Evolutionary conservation across 2,113 vertebrate species (phyloP).

Genomic region (Polypterus bichir): DNA sequence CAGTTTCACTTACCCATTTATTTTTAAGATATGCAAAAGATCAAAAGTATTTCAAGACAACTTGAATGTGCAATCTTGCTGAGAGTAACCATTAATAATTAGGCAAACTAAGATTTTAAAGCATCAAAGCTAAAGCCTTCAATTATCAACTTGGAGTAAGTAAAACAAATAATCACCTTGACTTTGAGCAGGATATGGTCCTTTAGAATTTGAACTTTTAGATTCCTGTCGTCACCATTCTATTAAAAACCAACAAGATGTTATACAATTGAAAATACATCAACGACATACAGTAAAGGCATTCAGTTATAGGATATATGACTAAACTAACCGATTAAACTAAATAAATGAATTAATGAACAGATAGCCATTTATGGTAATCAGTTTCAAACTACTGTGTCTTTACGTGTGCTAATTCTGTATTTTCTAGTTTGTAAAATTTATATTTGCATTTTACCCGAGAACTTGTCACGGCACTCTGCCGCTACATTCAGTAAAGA

Average conservation of each 20-base stretch:
- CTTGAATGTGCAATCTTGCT: neutral
- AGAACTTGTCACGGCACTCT: neutral
- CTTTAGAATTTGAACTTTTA: constrained; percentile 35
- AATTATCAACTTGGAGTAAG: no score
- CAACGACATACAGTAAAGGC: neutral
- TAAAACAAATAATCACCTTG: constrained; percentile 26
- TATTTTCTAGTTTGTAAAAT: no score
- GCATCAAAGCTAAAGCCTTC: no score
- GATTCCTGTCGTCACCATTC: constrained; percentile 35
- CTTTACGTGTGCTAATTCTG: no score
- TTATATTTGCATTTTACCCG: neutral
- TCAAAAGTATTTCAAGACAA: neutral
- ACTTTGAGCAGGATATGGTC: constrained; percentile 27
- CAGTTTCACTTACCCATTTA: neutral
- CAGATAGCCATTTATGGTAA: neutral
- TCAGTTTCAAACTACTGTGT: neutral
- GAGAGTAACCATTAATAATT: neutral
- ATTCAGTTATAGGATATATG: no score
- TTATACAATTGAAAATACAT: neutral
- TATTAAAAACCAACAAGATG: constrained; percentile 12
- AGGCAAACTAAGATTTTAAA: neutral
- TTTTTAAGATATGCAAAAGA: neutral
- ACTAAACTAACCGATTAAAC: neutral
- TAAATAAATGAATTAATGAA: neutral
- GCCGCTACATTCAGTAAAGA: neutral